Evolutionary conservation across 2,113 vertebrate species (phyloP), one percentile per base, ranked within the genome.

Genomic region (Caranx ignobilis): DNA sequence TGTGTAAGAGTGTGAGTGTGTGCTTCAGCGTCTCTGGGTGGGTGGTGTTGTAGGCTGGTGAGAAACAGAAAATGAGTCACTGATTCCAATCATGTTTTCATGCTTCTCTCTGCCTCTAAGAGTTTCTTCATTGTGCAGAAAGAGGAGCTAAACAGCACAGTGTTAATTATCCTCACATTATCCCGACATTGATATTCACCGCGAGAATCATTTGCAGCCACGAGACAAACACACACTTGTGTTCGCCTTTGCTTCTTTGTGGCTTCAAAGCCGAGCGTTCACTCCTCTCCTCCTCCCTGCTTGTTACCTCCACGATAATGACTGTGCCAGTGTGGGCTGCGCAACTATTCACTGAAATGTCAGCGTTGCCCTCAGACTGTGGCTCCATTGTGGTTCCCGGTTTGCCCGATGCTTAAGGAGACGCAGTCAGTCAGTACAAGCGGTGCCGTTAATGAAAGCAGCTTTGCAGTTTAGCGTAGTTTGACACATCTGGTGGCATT

Each of bases 1-100:
- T 66, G 59, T 76, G 61, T 68, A 55, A 26, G 4, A 15, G 75
- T 21, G 54, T 41, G 35, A 21, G 39, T 31, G 60, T 50, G 67
- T n/a, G 39, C 18, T 48, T 72, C 4, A 12, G 15, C 1, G 2
- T 65, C 37, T 72, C 66, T 31, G 64, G 72, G 75, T 79, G 81
- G 75, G 78, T 56, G 71, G 69, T n/a, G 21, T 54, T 68, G 85
- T 62, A 78, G 77, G 82, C 71, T 43, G 82, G 68, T 89, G 80
- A 81, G 64, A 90, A 82, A 76, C 59, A 64, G 59, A 75, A 80
- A 75, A 72, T 89, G 87, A 91, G 63, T 89, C 87, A 88, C 69
- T 13, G 26, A 60, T 73, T 89, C 65, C 77, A 55, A 63, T 50
- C 77, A 7, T 68, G 55, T 67, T 73, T 75, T 79, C 54, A 60